A percentile compares a stretch with the other conserved stretches of the same genome.
Evolutionary conservation across 2,888 invertebrate species (phyloP).

Genomic region (Tuberolachnus salignus): DNA sequence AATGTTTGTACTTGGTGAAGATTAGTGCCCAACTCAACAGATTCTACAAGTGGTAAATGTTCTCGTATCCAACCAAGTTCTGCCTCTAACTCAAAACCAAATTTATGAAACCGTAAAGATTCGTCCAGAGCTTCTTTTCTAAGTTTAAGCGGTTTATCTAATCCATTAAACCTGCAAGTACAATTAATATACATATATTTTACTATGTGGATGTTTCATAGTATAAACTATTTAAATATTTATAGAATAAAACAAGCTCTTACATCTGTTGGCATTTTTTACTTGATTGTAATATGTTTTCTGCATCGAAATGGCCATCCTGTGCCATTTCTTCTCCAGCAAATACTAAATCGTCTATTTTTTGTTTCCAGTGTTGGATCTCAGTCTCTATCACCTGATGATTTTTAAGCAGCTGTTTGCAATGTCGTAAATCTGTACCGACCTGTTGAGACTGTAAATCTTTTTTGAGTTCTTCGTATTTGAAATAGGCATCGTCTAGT

Average conservation of each 20-base stretch:
- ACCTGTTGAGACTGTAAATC: slow-evolving; percentile 80
- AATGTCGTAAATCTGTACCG: slow-evolving; percentile 87
- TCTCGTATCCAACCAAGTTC: slow-evolving; percentile 96
- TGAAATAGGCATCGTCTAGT: slow-evolving; percentile 86
- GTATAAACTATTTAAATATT: too few relatives aligned
- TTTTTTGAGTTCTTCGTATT: slow-evolving; percentile 83
- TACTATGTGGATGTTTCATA: background rate
- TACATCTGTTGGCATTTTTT: slow-evolving; percentile 73
- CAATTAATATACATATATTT: background rate
- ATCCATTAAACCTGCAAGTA: slow-evolving; percentile 67
- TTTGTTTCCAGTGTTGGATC: slow-evolving; percentile 80
- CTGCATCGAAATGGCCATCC: slow-evolving; percentile 93
- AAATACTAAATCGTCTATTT: slow-evolving; percentile 77
- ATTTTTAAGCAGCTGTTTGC: slow-evolving; percentile 86
- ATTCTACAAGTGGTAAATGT: slow-evolving; percentile 79
- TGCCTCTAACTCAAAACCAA: slow-evolving; percentile 88
- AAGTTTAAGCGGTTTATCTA: slow-evolving; percentile 74
- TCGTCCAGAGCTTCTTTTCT: slow-evolving; percentile 82
- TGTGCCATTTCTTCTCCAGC: slow-evolving; percentile 89
- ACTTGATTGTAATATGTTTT: slow-evolving; percentile 80
- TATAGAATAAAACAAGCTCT: slow-evolving; percentile 57
- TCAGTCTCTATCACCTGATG: slow-evolving; percentile 89
- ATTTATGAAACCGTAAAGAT: slow-evolving; percentile 85
- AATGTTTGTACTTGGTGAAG: slow-evolving; percentile 90
- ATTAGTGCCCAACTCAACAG: slow-evolving; percentile 79